Conservation (phyloP, 2,888 invertebrate species). For the Hydropsyche betteni region DNA sequence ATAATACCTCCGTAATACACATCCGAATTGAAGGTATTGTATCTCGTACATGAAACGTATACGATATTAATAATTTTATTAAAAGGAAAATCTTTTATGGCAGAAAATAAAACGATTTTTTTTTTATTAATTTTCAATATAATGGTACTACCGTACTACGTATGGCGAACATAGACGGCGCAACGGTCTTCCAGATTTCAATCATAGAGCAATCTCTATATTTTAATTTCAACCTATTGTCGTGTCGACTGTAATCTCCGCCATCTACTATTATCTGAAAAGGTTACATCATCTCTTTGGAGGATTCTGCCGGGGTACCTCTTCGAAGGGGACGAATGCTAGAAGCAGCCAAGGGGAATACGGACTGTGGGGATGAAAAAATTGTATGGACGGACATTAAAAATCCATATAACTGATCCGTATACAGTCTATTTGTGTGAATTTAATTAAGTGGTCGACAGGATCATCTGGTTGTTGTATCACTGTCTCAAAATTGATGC, state of each 20-base stretch:
- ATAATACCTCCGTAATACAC: too few species aligned
- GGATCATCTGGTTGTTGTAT: too few species aligned
- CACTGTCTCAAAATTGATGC: too few species aligned
- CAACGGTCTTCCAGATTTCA: slow-evolving; percentile 48
- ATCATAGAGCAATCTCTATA: slow-evolving; percentile 46
- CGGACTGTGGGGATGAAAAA: slow-evolving; percentile 19
- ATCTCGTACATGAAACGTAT: too few species aligned
- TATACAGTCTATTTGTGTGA: too few species aligned
- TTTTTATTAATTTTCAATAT: slow-evolving; percentile 26
- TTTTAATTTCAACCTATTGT: slow-evolving; percentile 52
- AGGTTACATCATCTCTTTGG: slow-evolving; percentile 51
- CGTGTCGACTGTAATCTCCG: slow-evolving; percentile 48
- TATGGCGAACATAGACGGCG: slow-evolving; percentile 10
- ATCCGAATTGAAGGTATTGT: too few species aligned
- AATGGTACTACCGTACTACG: neutral
- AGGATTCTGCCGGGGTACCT: slow-evolving; percentile 39
- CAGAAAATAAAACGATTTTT: too few species aligned
- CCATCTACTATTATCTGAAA: slow-evolving; percentile 50
- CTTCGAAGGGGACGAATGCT: slow-evolving; percentile 28
- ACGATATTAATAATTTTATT: too few species aligned
- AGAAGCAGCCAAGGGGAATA: neutral
- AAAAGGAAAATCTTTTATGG: too few species aligned
- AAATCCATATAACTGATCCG: neutral
- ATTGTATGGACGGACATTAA: slow-evolving; percentile 7
- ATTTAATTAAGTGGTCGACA: too few species aligned